Evolutionary conservation across 2,888 invertebrate genomes (phyloP), one percentile per base, ranked within the genome.

Genomic region (Metacarcinus magister): DNA sequence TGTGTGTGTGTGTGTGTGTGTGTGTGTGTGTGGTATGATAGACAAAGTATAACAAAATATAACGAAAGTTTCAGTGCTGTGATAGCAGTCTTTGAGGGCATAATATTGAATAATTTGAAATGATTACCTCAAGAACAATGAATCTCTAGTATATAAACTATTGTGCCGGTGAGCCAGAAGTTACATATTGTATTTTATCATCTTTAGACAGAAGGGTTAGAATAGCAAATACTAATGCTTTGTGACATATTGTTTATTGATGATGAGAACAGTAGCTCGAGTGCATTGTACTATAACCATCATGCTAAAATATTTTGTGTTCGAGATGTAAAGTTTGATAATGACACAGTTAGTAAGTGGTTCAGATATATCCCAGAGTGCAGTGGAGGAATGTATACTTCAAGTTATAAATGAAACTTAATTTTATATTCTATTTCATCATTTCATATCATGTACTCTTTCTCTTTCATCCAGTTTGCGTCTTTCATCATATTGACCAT

Each of bases 81-180:
- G 87, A 87, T 87, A 87, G 87, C 87, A 87, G 39, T 16, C 39
- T 87, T 87, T 32, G 39, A 87, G 87, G 87, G 39, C 87, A 87
- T 39, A 87, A 87, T 87, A 87, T 87, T 16, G 39, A 87, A 87
- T 32, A 8, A 87, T 39, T 32, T 75, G n/a, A 75, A 39, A 87
- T 39, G 16, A 39, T 87, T 87, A 87, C 87, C 87, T 87, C 87
- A 87, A 75, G 39, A 16, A 39, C 87, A 32, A 13, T 87, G 87
- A n/a, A 39, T 39, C 39, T 87, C 8, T 39, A 87, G 87, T 87
- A 87, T 39, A 39, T 87, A 87, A 87, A 13, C 16, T 19, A 32
- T 10, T 87, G 87, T 60, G 60, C 23, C 23, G 19, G 19, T 60
- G 60, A 23, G 10, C 32, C 87, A 16, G 39, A 87, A 32, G 87